Evolutionary conservation across 2,888 invertebrate species (phyloP).

Genomic region (Actias luna): DNA sequence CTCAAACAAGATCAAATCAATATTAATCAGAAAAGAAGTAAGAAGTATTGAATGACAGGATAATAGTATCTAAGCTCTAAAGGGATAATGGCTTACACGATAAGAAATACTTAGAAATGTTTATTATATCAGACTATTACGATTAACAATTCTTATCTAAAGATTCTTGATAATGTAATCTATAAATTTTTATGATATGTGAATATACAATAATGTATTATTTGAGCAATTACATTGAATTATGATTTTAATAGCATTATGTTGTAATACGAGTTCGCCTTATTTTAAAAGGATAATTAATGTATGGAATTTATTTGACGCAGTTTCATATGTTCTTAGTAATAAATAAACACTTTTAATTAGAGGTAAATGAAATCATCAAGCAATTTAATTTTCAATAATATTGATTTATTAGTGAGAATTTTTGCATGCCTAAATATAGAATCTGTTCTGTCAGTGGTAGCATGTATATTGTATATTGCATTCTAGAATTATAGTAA

Average conservation of each 20-base stretch:
- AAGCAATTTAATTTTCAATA: neutral
- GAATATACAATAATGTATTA: constrained; percentile 7
- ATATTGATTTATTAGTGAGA: neutral
- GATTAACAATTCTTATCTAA: constrained; percentile 16
- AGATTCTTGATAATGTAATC: constrained; percentile 19
- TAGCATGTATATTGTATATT: too few species aligned
- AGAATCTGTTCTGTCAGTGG: too few species aligned
- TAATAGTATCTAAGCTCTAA: neutral
- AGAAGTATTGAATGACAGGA: neutral
- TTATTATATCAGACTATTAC: neutral
- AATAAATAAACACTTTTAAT: constrained; percentile 4
- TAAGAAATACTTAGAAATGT: neutral
- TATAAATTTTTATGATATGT: constrained; percentile 11
- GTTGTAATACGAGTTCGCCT: neutral
- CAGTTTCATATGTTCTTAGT: neutral
- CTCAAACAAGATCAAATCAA: too few species aligned
- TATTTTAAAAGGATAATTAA: constrained; percentile 9
- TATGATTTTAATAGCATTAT: constrained; percentile 9
- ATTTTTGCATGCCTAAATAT: too few species aligned
- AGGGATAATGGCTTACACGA: neutral
- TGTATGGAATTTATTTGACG: constrained; percentile 4
- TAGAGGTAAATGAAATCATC: constrained; percentile 2
- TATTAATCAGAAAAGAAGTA: neutral
- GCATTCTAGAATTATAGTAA: too few species aligned
- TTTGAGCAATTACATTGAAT: neutral